A percentile compares a stretch with the other conserved stretches of the same genome.
phyloP scores from a whole-genome alignment of 1,140 invertebrate genomes.

The Oryzaephilus surinamensis region DNA sequence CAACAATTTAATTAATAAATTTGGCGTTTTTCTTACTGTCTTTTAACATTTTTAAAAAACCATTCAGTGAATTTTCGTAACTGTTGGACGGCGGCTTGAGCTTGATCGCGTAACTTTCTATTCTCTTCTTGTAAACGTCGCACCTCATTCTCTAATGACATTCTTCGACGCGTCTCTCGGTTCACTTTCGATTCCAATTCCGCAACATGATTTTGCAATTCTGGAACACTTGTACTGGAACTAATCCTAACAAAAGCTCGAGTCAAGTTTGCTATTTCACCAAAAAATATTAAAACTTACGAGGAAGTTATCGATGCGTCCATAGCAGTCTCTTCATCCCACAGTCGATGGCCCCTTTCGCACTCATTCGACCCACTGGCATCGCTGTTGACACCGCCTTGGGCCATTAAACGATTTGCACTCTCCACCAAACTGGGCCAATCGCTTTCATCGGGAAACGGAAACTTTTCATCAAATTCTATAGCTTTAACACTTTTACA shows the following conservation, averaged over 20 bases:
- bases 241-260: slow-evolving; percentile 26
- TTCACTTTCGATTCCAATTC: slow-evolving; percentile 52
- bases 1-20: too few species aligned
- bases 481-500: too few species aligned
- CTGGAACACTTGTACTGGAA: slow-evolving; percentile 39
- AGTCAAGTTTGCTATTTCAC: too few species aligned
- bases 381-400: slow-evolving; percentile 33
- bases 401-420: slow-evolving; percentile 60
- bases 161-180: slow-evolving; percentile 49
- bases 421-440: slow-evolving; percentile 70
- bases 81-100: slow-evolving; percentile 77
- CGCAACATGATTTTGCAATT: slow-evolving; percentile 50
- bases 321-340: slow-evolving; percentile 31
- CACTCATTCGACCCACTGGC: slow-evolving; percentile 14
- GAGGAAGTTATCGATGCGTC: slow-evolving; percentile 35
- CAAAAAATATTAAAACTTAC: slow-evolving; percentile 21
- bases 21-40: too few species aligned
- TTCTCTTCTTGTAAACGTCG: slow-evolving; percentile 74
- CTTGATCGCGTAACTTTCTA: slow-evolving; percentile 75
- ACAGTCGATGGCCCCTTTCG: too few species aligned
- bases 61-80: slow-evolving; percentile 85
- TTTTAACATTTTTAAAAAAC: slow-evolving; percentile 83
- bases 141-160: slow-evolving; percentile 60
- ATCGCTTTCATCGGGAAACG: slow-evolving; percentile 55
- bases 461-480: slow-evolving; percentile 32